A percentile compares a stretch with the other conserved stretches of the same genome.
phyloP scores from a whole-genome alignment of 2,797 vertebrate genomes.

The Cyclopterus lumpus region DNA sequence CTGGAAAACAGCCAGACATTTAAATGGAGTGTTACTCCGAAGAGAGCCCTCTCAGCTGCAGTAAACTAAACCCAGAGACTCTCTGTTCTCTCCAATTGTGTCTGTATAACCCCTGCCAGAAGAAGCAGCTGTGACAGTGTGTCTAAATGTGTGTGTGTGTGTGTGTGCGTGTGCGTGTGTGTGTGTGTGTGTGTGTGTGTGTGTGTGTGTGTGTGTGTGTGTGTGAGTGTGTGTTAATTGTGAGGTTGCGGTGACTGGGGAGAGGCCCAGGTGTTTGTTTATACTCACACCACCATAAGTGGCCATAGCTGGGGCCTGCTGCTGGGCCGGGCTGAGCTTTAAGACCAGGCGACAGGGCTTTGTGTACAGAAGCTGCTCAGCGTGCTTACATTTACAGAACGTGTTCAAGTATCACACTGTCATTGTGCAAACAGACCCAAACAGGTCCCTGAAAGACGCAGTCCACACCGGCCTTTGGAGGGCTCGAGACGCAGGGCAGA shows the following conservation, averaged over 20 bases:
- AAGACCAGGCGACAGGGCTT: conserved; percentile 48
- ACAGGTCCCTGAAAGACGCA: conserved; percentile 47
- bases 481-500: conserved; percentile 40
- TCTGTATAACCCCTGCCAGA: conserved; percentile 47
- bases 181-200: conserved; percentile 35
- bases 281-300: conserved; percentile 72
- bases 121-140: conserved; percentile 59
- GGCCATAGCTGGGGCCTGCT: conserved; percentile 56
- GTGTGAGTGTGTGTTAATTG: conserved; percentile 53
- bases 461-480: conserved; percentile 29
- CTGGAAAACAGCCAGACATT: conserved; percentile 26
- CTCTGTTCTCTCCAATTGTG: conserved; percentile 50
- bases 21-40: conserved; percentile 39
- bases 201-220: conserved; percentile 20
- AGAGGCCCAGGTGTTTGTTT: conserved; percentile 76
- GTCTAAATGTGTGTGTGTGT: conserved; percentile 13
- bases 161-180: conserved; percentile 16
- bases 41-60: conserved; percentile 45
- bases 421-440: conserved; percentile 64
- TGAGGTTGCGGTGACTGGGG: conserved; percentile 56
- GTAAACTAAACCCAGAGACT: conserved; percentile 55
- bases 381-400: conserved; percentile 66
- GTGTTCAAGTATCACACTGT: conserved; percentile 62
- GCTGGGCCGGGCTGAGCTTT: conserved; percentile 32
- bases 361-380: conserved; percentile 68